These are phyloP conservation scores for Cyclura pinguis DNA, from an alignment of 2,797 vertebrate genomes.

Conservation along the genomic window DNA sequence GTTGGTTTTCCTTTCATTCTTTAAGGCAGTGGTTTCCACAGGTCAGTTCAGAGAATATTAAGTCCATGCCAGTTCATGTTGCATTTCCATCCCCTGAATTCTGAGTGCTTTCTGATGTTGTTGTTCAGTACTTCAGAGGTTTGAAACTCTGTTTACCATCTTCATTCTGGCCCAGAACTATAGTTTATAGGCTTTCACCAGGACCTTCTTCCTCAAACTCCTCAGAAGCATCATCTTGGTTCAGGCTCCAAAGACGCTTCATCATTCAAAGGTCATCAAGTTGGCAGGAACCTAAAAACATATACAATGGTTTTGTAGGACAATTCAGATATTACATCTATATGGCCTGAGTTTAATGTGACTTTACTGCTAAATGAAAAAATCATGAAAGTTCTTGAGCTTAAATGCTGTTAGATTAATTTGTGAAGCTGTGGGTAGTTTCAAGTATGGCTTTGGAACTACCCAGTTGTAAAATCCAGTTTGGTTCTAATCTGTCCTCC, in stretches of 20 bases:
- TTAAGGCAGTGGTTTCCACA: conserved; percentile 90
- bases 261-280: conserved; percentile 98
- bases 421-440: neutral
- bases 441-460: neutral
- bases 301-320: conserved; percentile 43
- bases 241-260: conserved; percentile 56
- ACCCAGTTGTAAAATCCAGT: neutral
- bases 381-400: neutral
- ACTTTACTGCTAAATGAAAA: neutral
- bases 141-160: conserved; percentile 47
- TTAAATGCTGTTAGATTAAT: neutral
- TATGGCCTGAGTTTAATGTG: neutral
- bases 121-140: conserved; percentile 76
- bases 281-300: conserved; percentile 92
- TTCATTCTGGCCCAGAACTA: conserved; percentile 74
- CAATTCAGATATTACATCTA: conserved; percentile 20
- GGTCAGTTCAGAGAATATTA: conserved; percentile 80
- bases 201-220: conserved; percentile 57
- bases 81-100: conserved; percentile 69
- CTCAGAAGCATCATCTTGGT: conserved; percentile 47
- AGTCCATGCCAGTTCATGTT: conserved; percentile 79
- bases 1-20: conserved; percentile 83
- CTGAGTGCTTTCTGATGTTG: conserved; percentile 67
- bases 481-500: neutral
- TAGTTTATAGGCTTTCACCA: conserved; percentile 69